A percentile compares a stretch with the other conserved stretches of the same genome.
These are phyloP conservation scores for Brachyopa scutellaris DNA, from an alignment of 2,888 invertebrate genomes.

Conservation along the genomic window DNA sequence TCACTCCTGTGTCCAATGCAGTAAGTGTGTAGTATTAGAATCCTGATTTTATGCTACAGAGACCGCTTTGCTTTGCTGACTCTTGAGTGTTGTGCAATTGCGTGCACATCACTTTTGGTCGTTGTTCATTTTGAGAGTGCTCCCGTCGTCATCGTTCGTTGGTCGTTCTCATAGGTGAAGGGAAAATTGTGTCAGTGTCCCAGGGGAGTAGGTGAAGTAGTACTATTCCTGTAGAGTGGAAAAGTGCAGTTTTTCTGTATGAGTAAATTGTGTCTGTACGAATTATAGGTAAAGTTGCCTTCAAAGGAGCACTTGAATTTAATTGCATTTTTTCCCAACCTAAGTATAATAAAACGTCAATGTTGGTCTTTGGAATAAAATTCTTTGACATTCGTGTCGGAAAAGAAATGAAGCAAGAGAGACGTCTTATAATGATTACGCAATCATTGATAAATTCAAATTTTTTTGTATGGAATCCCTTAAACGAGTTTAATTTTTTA, in stretches of 20 bases:
- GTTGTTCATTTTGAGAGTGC: slow-evolving; percentile 24
- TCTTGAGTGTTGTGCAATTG: slow-evolving; percentile 56
- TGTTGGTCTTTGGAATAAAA: too few relatives aligned
- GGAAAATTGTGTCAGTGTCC: not conserved
- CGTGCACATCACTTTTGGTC: slow-evolving; percentile 12
- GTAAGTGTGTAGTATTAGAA: slow-evolving; percentile 48
- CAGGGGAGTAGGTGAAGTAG: not conserved
- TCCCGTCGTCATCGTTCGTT: not conserved
- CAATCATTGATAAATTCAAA: too few relatives aligned
- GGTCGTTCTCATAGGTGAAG: too few relatives aligned
- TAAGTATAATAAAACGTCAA: too few relatives aligned
- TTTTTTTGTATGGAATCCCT: too few relatives aligned
- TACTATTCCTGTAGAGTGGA: not conserved
- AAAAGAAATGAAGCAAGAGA: too few relatives aligned
- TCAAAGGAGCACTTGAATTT: slow-evolving; percentile 7
- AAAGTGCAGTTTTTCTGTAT: slow-evolving; percentile 37
- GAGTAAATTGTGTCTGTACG: slow-evolving; percentile 3
- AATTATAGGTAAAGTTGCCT: not conserved
- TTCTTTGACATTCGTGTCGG: too few relatives aligned
- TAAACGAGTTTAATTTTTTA: too few relatives aligned
- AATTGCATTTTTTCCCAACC: slow-evolving; percentile 18
- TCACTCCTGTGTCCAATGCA: slow-evolving; percentile 34
- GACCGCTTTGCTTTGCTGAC: slow-evolving; percentile 43
- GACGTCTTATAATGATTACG: too few relatives aligned
- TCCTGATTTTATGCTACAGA: slow-evolving; percentile 43